These are phyloP conservation scores for Poeciliopsis gracilis DNA, from an alignment of 2,797 vertebrate genomes.

Conservation along the genomic window DNA sequence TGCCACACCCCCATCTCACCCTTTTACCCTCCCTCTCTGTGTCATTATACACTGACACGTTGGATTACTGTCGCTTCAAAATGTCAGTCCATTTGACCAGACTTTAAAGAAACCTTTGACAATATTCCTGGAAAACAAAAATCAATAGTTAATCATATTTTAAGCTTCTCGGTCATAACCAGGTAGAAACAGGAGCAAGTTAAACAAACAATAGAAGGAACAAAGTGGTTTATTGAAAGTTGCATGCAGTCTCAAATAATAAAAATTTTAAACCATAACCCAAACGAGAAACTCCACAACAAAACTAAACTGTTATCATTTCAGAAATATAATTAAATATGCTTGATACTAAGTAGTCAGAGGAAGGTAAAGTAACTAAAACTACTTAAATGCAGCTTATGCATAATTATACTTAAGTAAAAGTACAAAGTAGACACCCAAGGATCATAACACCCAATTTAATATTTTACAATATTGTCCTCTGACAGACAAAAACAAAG, in stretches of 20 bases:
- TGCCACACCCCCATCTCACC: constrained; percentile 46
- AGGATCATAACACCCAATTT: too few species aligned
- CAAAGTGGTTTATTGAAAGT: not conserved
- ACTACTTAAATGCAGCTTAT: not conserved
- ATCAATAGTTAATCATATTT: not conserved
- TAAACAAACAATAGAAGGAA: not conserved
- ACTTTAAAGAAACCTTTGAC: not conserved
- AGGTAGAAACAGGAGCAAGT: not conserved
- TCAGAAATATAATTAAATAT: not conserved
- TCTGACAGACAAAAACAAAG: too few species aligned
- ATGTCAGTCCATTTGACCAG: not conserved
- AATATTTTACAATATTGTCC: too few species aligned
- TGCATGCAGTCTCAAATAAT: not conserved
- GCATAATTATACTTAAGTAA: not conserved
- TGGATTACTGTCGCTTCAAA: not conserved
- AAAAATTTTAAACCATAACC: not conserved
- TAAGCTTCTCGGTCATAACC: not conserved
- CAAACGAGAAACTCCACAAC: not conserved
- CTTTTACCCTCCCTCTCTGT: constrained; percentile 36
- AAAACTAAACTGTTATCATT: not conserved
- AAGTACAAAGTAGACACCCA: not conserved
- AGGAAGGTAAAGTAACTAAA: not conserved
- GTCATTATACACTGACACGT: constrained; percentile 6
- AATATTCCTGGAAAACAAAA: not conserved
- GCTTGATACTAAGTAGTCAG: not conserved